Evolutionary conservation across 2,113 vertebrate genomes (phyloP).

Genomic region (Osmerus mordax): DNA sequence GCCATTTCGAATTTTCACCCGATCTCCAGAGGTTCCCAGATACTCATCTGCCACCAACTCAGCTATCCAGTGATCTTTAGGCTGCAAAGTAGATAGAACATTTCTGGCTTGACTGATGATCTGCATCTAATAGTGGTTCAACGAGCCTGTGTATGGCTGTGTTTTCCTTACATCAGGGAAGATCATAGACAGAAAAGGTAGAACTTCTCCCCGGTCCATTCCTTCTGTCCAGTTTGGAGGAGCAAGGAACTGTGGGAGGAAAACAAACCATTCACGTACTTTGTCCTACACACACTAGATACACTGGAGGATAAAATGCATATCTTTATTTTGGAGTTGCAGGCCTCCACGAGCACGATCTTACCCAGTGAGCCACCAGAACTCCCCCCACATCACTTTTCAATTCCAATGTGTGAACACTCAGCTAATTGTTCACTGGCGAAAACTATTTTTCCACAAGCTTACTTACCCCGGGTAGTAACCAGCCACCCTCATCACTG

Average conservation of each 20-base stretch:
- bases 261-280: not conserved
- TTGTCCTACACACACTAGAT: not conserved
- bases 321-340: too few species aligned
- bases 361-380: too few species aligned
- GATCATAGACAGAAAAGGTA: not conserved
- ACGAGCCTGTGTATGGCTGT: not conserved
- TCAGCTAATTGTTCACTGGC: not conserved
- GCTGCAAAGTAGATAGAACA: not conserved
- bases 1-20: slow-evolving; percentile 2
- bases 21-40: slow-evolving; percentile 10
- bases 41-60: slow-evolving; percentile 7
- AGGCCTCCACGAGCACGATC: too few species aligned
- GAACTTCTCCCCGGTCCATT: not conserved
- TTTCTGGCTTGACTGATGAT: not conserved
- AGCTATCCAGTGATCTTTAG: not conserved
- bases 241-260: not conserved
- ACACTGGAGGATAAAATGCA: too few species aligned
- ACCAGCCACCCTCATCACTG: not conserved
- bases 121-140: not conserved
- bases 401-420: too few species aligned
- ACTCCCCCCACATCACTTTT: too few species aligned
- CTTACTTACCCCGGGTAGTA: not conserved
- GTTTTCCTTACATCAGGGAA: slow-evolving; percentile 4
- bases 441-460: not conserved
- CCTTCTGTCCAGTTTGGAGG: not conserved